Conservation (phyloP, 53 echinoderm and acorn worm genomes). For the Luidia sarsii region DNA sequence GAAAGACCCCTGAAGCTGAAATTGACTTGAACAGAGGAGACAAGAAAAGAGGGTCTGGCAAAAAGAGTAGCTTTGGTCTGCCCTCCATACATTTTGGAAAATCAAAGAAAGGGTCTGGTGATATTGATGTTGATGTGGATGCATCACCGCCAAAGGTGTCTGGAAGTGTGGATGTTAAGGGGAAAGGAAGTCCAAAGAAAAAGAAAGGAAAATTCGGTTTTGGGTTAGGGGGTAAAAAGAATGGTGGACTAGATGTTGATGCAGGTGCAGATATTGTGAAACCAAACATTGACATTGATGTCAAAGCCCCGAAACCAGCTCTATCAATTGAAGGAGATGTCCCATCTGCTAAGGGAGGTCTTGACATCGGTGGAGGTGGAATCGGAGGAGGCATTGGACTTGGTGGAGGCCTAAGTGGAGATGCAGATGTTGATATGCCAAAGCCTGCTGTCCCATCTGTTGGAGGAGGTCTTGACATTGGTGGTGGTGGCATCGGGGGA, state of each 20-base stretch:
- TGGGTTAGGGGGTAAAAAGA: constrained; percentile 46
- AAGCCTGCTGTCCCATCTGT: constrained; percentile 67
- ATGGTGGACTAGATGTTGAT: constrained; percentile 50
- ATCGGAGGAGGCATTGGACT: neutral
- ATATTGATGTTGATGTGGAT: constrained; percentile 49
- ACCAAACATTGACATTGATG: constrained; percentile 48
- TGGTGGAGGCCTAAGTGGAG: constrained; percentile 24
- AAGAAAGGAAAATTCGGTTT: constrained; percentile 65
- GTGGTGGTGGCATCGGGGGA: constrained; percentile 19
- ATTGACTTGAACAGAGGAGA: constrained; percentile 18
- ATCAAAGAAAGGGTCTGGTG: constrained; percentile 33
- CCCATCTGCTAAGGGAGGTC: neutral
- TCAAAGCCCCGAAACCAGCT: constrained; percentile 40
- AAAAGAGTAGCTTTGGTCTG: constrained; percentile 23
- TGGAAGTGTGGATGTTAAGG: constrained; percentile 45
- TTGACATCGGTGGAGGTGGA: no score
- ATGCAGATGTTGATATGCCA: constrained; percentile 12
- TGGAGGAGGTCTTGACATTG: no score
- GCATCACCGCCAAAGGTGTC: constrained; percentile 42
- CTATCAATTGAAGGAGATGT: neutral
- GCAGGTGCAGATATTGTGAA: constrained; percentile 32
- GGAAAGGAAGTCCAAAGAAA: constrained; percentile 53
- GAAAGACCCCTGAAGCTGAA: constrained; percentile 17
- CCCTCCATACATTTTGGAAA: constrained; percentile 50
- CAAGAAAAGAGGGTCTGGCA: constrained; percentile 31